Evolutionary conservation across 2,797 vertebrate genomes (phyloP).

Genomic region (Glossophaga mutica): DNA sequence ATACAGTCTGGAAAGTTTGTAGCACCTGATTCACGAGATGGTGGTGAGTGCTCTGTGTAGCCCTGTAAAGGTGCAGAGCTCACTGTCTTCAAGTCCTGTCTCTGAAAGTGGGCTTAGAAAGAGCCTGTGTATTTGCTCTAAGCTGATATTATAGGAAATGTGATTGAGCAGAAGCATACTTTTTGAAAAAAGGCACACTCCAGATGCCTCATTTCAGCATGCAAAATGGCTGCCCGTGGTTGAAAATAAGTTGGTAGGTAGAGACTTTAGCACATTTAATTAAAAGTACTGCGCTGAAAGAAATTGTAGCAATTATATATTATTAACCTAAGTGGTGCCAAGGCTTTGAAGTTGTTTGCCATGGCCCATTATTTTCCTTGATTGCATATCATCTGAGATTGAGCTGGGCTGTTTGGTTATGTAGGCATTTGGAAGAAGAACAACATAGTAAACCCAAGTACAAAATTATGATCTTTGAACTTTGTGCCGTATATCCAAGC

Average conservation of each 20-base stretch:
- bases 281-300: slow-evolving; percentile 59
- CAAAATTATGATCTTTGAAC: slow-evolving; percentile 19
- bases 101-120: neutral
- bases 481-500: neutral
- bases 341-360: slow-evolving; percentile 68
- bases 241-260: slow-evolving; percentile 60
- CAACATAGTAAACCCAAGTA: neutral
- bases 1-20: neutral
- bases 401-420: neutral
- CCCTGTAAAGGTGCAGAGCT: neutral
- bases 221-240: slow-evolving; percentile 46
- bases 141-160: neutral
- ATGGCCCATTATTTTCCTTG: slow-evolving; percentile 66
- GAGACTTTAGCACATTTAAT: slow-evolving; percentile 55
- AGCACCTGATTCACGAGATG: neutral
- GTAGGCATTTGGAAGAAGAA: slow-evolving; percentile 23
- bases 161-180: neutral
- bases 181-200: neutral
- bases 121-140: neutral
- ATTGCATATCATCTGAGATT: slow-evolving; percentile 38
- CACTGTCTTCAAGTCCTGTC: neutral
- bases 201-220: neutral
- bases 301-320: slow-evolving; percentile 65
- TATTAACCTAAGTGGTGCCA: slow-evolving; percentile 68
- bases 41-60: neutral